Evolutionary conservation across 2,888 invertebrate genomes (phyloP), one percentile per base, ranked within the genome.

Genomic region (Apotomis capreana): DNA sequence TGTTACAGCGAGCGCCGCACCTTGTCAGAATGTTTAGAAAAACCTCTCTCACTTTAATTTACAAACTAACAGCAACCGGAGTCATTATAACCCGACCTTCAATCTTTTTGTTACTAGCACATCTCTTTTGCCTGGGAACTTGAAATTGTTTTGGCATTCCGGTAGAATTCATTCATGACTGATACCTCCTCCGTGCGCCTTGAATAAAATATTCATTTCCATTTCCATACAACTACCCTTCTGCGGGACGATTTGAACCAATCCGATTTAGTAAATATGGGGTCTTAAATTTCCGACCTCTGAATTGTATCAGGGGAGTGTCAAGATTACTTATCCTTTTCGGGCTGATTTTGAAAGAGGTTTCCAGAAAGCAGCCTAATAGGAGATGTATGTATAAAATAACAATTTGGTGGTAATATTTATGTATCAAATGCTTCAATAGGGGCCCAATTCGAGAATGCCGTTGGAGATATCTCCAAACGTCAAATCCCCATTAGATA

Each of bases 251-350:
- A 68, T 72, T 78, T 78, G 74, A 74, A 77, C 74, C 78, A 79
- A 79, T 80, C 77, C 76, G 77, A 81, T 78, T 82, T 76, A 76
- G 79, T 80, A 80, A 80, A 81, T 81, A 81, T 75, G 73, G 74
- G 79, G 76, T 77, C 79, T 79, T 78, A 79, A 78, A 82, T 83
- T 79, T 80, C 81, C 76, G 80, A 78, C 78, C 79, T 84, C 82
- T 83, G 80, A 82, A 83, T 83, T 84, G 84, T 79, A 83, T 83
- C 80, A 76, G 78, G 74, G 74, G 79, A 74, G 75, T 62, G 61
- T 44, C 49, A 62, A 57, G 9, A 54, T 58, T 55, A 58, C 40
- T 63, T 63, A 61, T 15, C 36, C 46, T 13, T 57, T 49, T 55
- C 51, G 15, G 26, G 37, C 26, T 12, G 57, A 61, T 55, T 57